Base-by-base conservation (phyloP, 2,113 vertebrate genomes). In the Cairina moschata region DNA sequence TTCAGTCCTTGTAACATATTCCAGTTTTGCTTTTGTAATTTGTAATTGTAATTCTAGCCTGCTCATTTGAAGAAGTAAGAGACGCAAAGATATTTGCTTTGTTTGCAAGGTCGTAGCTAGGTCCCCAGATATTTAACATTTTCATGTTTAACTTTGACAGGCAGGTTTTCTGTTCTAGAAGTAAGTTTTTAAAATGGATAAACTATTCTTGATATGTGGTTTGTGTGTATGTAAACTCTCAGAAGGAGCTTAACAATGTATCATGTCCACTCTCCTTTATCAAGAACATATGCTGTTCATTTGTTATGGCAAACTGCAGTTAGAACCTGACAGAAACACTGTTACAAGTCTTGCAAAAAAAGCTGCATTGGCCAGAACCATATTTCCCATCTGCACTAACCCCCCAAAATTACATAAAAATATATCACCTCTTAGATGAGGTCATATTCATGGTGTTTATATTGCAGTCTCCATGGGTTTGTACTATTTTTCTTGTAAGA, bases 201-300 rank as follows among this genome's bases (percentile, higher is more conserved):
- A 94, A 78, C 60, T 84, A 42, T 94, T 79, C 46, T 89, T 94
- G 83, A 96, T 68, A 60, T 93, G 71, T 10, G 28, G 56, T 67
- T 77, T 91, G 23, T 84, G 76, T 68, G 73, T 90, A 42, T 96
- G 95, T 93, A 78, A 91, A 93, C 52, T 88, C 91, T 91, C 85
- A 96, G 56, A 93, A 96, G 76, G 79, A 88, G 29, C 29, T 93
- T 93, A 88, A 91, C 78, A 88, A 76, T 90, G 90, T 93, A 95
- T 96, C 82, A 72, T 92, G 76, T 92, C 92, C 76, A 67, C 88
- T 96, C 95, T 65, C 23, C 38, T 75, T 91, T 92, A 93, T 91
- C 90, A 93, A 82, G 80, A 90, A 86, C 93, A 94, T 95, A 86
- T 96, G 95, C 69, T 86, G 38, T 84, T 91, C 73, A 26, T 95